Evolutionary conservation across 1,140 invertebrate genomes (phyloP).

Genomic region (Lepidostoma basale): DNA sequence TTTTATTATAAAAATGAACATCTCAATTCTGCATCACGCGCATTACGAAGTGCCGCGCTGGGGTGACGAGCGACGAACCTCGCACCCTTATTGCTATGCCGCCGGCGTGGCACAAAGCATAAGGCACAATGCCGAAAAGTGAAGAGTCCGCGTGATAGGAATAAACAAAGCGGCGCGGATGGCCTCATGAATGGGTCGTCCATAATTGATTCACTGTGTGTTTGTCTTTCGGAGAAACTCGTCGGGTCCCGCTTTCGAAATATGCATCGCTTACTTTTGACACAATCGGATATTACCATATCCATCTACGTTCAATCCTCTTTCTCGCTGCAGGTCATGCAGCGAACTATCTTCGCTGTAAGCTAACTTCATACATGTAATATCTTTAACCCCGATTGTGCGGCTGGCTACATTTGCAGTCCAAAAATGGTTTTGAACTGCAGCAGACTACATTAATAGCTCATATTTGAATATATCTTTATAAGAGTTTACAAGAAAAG

Average conservation of each 20-base stretch:
- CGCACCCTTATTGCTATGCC: slow-evolving; percentile 32
- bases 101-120: slow-evolving; percentile 27
- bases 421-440: no score
- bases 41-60: neutral
- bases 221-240: slow-evolving; percentile 29
- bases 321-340: neutral
- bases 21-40: no score
- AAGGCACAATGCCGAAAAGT: slow-evolving; percentile 40
- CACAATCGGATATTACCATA: slow-evolving; percentile 22
- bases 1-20: no score
- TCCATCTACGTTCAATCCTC: slow-evolving; percentile 4
- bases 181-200: slow-evolving; percentile 21
- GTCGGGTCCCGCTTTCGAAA: slow-evolving; percentile 19
- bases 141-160: slow-evolving; percentile 32
- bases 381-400: no score
- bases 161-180: slow-evolving; percentile 27
- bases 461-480: no score
- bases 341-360: no score
- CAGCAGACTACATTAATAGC: no score
- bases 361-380: no score
- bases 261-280: slow-evolving; percentile 14
- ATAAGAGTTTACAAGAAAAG: no score
- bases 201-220: slow-evolving; percentile 26
- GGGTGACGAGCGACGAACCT: neutral
- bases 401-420: no score